Base-by-base conservation (phyloP, 1,140 invertebrate genomes). In the Formica selysi region DNA sequence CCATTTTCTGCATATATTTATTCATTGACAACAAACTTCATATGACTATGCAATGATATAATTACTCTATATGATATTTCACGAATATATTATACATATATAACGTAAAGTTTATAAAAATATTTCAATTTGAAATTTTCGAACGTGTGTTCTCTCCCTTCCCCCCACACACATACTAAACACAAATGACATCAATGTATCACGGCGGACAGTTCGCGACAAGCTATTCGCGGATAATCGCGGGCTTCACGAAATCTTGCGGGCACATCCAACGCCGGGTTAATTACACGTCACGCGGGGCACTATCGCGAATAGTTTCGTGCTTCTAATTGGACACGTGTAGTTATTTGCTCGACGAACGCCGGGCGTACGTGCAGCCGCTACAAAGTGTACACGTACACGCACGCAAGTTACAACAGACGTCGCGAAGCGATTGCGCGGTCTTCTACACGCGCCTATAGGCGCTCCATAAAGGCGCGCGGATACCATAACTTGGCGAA, bases 311-410 rank as follows among this genome's bases (percentile, higher is more conserved):
- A 91, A 93, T 90, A 88, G 91, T 91, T 91, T 92, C 91, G 89
- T 86, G 92, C 91, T 93, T 92, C 93, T 93, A 94, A 93, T 94
- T 93, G 92, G 92, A 93, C 93, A 93, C 91, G 87, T 93, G 92
- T 92, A 93, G 91, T 90, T 93, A 92, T 94, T 93, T 93, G 93
- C 91, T 92, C 79, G 48, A 67, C 61, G 61, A 83, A 79, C 64
- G 83, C 64, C 73, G 76, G 54, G 65, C 86, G 88, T 74, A 86
- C 76, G 64, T 89, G 83, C 65, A 61, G 38, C 44, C 73, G 73
- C 61, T 85, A 76, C 59, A 85, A 85, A 85, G 51, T 73, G 38
- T 70, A 68, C 81, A 65, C 83, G 62, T 74, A 62, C 79, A 65
- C 68, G 78, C 62, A 79, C 74, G 73, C 70, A 54, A 62, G 81